Conservation (phyloP, 2,113 vertebrate species). For the Rousettus leschenaultii region DNA sequence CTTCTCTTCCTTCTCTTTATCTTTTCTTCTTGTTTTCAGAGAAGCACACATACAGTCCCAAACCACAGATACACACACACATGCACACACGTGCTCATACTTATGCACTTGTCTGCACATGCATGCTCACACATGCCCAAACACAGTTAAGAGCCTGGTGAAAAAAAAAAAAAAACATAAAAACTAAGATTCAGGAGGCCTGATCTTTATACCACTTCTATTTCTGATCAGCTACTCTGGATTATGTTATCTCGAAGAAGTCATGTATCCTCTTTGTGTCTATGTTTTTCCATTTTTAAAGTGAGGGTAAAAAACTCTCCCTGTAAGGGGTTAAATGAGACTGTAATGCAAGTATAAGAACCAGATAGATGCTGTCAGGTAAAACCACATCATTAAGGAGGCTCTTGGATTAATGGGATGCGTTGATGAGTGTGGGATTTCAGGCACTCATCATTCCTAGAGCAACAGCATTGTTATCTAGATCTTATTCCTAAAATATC, state of each 20-base stretch:
- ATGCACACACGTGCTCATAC: neutral
- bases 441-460: neutral
- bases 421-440: neutral
- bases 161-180: neutral
- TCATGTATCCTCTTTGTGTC: neutral
- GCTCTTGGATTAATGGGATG: neutral
- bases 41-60: neutral
- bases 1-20: neutral
- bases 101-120: neutral
- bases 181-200: neutral
- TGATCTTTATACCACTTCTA: neutral
- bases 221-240: neutral
- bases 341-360: neutral
- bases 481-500: neutral
- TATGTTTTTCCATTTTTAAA: constrained; percentile 24
- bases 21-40: neutral
- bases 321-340: neutral
- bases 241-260: constrained; percentile 20
- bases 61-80: neutral
- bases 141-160: neutral
- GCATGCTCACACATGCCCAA: neutral
- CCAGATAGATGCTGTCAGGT: neutral
- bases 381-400: neutral
- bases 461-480: neutral
- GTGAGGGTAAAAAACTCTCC: neutral